Conservation (phyloP, 2,888 invertebrate genomes). For the Oxystoma pomonae region DNA sequence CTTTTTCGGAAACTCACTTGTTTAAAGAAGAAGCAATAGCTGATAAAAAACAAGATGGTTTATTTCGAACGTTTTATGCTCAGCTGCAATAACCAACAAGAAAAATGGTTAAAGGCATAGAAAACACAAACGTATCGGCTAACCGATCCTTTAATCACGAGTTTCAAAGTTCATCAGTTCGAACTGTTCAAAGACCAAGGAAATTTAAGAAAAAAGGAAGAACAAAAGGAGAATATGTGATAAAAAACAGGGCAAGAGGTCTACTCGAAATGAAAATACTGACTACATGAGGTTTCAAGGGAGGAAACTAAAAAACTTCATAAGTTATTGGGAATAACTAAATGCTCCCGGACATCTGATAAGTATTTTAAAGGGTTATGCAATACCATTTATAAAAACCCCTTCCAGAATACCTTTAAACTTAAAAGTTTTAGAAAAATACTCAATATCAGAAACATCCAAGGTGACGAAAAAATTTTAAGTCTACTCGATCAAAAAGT, state of each 20-base stretch:
- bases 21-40: too few relatives aligned
- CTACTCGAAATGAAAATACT: neutral
- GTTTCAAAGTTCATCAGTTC: too few relatives aligned
- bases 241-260: neutral
- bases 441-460: neutral
- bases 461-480: constrained; percentile 1
- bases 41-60: neutral
- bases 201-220: too few relatives aligned
- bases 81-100: neutral
- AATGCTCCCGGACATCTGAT: neutral
- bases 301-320: neutral
- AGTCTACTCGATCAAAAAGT: neutral
- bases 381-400: neutral
- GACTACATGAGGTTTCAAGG: neutral
- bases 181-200: too few relatives aligned
- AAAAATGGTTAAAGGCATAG: too few relatives aligned
- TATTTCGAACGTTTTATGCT: neutral
- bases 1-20: too few relatives aligned
- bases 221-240: neutral
- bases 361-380: neutral
- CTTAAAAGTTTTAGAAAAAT: neutral
- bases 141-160: neutral
- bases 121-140: too few relatives aligned
- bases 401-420: neutral
- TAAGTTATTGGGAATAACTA: neutral